phyloP scores from a whole-genome alignment of 2,888 invertebrate genomes.

The Cactoblastis cactorum region DNA sequence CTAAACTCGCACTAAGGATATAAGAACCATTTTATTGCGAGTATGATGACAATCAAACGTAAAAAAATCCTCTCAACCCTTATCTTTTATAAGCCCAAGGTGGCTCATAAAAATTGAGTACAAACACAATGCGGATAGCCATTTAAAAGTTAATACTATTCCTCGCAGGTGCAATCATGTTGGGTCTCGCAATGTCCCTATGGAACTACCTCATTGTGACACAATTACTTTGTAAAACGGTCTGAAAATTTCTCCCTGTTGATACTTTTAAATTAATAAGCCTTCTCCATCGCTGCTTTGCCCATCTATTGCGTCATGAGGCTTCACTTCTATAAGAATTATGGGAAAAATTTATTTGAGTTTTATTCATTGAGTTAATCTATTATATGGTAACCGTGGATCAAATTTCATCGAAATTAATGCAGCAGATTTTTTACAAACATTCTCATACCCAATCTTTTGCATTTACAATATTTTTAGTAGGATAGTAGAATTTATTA shows the following conservation, averaged over 20 bases:
- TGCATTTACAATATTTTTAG: too few relatives aligned
- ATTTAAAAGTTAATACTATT: conserved; percentile 9
- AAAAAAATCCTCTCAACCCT: neutral
- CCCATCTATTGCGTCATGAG: neutral
- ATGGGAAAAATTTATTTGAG: too few relatives aligned
- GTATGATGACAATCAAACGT: too few relatives aligned
- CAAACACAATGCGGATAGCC: neutral
- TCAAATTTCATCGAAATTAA: too few relatives aligned
- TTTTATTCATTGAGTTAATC: too few relatives aligned
- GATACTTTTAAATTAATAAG: conserved; percentile 7
- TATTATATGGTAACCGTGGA: too few relatives aligned
- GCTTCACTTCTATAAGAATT: too few relatives aligned
- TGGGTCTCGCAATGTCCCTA: neutral
- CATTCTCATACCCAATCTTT: too few relatives aligned
- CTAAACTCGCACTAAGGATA: too few relatives aligned
- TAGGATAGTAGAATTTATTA: too few relatives aligned
- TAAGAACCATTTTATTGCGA: too few relatives aligned
- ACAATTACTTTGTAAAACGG: conserved; percentile 8
- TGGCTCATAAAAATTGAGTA: conserved; percentile 2
- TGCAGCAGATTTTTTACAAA: too few relatives aligned
- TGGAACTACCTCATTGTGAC: conserved; percentile 10
- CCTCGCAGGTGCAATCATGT: conserved; percentile 4
- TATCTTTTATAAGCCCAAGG: conserved; percentile 1
- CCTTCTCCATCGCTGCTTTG: neutral
- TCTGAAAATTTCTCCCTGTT: conserved; percentile 1